Evolutionary conservation across 1,140 invertebrate species (phyloP).

Genomic region (Lysiphlebus fabarum): DNA sequence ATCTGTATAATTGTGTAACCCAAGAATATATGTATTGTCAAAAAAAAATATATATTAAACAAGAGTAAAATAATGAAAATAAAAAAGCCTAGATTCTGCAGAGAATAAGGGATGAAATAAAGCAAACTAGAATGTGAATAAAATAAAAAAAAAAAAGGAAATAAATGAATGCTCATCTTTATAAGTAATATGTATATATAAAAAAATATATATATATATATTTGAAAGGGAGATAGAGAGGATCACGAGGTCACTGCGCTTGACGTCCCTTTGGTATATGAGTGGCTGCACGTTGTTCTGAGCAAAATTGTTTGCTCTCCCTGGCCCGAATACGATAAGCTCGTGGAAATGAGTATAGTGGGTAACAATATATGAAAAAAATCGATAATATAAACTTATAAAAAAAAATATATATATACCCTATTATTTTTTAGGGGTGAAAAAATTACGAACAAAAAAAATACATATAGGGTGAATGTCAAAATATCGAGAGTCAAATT

Average conservation of each 20-base stretch:
- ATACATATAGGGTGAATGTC: too few relatives aligned
- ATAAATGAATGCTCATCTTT: too few relatives aligned
- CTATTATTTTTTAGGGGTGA: too few relatives aligned
- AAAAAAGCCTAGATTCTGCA: background rate
- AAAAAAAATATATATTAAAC: background rate
- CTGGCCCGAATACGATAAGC: constrained; percentile 25
- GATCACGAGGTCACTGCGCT: constrained; percentile 23
- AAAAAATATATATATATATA: background rate
- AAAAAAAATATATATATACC: background rate
- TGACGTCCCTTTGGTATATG: constrained; percentile 23
- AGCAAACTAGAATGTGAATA: too few relatives aligned
- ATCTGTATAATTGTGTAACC: background rate
- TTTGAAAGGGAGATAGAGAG: background rate
- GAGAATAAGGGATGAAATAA: too few relatives aligned
- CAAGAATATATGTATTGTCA: background rate
- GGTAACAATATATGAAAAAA: background rate
- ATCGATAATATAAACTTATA: background rate
- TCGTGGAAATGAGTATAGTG: background rate
- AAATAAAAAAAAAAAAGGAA: too few relatives aligned
- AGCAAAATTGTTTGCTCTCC: constrained; percentile 24
- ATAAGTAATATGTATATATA: background rate
- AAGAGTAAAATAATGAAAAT: background rate
- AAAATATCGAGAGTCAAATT: too few relatives aligned
- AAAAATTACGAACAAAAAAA: too few relatives aligned
- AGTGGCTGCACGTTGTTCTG: constrained; percentile 16